These are phyloP conservation scores for Galerucella nymphaeae DNA, from an alignment of 2,888 invertebrate genomes.

Conservation along the genomic window DNA sequence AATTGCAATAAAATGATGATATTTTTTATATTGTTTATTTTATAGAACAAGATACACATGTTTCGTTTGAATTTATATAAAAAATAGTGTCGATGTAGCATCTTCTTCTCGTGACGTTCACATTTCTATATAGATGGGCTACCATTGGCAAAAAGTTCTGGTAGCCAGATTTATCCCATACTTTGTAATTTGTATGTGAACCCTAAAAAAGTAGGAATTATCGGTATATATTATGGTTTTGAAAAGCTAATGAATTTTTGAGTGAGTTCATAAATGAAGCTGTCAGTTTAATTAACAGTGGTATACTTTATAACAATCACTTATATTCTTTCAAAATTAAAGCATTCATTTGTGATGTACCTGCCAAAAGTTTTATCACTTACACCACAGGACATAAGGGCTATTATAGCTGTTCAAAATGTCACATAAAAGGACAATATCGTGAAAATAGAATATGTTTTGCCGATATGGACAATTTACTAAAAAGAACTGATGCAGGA, in stretches of 20 bases:
- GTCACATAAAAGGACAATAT: constrained; percentile 35
- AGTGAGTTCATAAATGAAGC: constrained; percentile 36
- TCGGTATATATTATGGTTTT: constrained; percentile 41
- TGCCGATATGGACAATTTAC: constrained; percentile 25
- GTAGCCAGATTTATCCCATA: too few relatives aligned
- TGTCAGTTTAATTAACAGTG: constrained; percentile 19
- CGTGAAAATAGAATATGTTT: constrained; percentile 34
- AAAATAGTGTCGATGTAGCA: too few relatives aligned
- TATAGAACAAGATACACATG: too few relatives aligned
- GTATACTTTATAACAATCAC: constrained; percentile 15
- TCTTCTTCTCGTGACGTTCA: too few relatives aligned
- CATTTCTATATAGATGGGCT: too few relatives aligned
- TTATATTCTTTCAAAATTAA: constrained; percentile 24
- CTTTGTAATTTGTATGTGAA: too few relatives aligned
- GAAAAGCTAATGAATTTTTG: constrained; percentile 40
- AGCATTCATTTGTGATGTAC: constrained; percentile 38
- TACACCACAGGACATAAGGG: constrained; percentile 29
- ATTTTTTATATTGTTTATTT: too few relatives aligned
- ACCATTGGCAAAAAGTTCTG: too few relatives aligned
- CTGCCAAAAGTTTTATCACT: constrained; percentile 32
- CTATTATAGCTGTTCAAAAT: constrained; percentile 35
- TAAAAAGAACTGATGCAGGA: constrained; percentile 23
- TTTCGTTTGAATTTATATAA: too few relatives aligned
- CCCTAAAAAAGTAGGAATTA: constrained; percentile 20
- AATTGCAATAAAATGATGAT: too few relatives aligned